Evolutionary conservation across 30 jellyfish, hydroid and myxozoan species (phyloP), one percentile per base, ranked within the genome.

Genomic region (Turritopsis dohrnii): DNA sequence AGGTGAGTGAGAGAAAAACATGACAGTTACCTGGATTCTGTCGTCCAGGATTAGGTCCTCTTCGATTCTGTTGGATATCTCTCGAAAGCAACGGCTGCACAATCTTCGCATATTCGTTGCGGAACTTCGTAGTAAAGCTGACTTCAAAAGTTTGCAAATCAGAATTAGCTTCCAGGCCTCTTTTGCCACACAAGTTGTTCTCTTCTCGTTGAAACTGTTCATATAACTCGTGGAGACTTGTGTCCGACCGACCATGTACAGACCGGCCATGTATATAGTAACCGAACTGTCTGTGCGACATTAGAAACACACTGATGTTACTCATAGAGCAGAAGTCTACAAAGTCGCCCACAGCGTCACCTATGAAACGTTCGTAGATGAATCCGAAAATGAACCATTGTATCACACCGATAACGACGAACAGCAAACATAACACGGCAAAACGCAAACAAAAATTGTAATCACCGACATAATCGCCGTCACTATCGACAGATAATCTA

Each of bases 281-380:
- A 31, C 98, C 98, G 41, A 54, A 93, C 28, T 93, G 93, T 71
- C 65, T 66, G 71, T 89, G 91, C 21, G 90, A 73, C 87, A 93
- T 69, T 0, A 93, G 83, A 79, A 93, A 65, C 66, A 93, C 83
- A 74, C 98, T 93, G 13, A 93, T 80, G 74, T 93, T 93, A 76
- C 98, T 93, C 54, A 93, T 79, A 60, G 98, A 93, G 81, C 98
- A 93, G 84, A 93, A 93, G 66, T 93, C 98, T 21, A 93, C 90
- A 80, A 93, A 93, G 80, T 93, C 98, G 52, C 96, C 96, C 24
- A 93, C 79, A 3, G 96, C 96, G 83, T 93, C 98, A 18, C 89
- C 89, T 22, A 93, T 86, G 73, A 93, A 93, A 21, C 96, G 79
- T 29, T 93, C 98, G 80, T 93, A 88, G 69, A 88, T 60, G 75